Evolutionary conservation across 2,888 invertebrate genomes (phyloP), one percentile per base, ranked within the genome.

Genomic region (Monochamus alternatus): DNA sequence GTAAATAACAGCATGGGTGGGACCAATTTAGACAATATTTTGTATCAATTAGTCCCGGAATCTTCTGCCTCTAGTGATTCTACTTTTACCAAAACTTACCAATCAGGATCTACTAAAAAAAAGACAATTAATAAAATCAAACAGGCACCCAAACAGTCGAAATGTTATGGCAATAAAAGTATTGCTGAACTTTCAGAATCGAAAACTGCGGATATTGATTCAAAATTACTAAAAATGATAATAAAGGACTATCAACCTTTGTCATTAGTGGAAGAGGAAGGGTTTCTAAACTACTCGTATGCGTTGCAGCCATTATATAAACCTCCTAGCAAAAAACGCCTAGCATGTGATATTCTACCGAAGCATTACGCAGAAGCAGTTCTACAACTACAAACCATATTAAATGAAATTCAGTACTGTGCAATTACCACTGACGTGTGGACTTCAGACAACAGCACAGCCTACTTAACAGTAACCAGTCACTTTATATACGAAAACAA

Each of bases 381-480:
- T 62, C n/a, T 59, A 52, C 60, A 77, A 51, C 66, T 83, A 47
- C 76, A 80, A 75, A 10, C 12, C 69, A 74, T 81, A 58, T 65
- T 83, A 43, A 74, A 66, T 63, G 30, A 73, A 38, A 67, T 82
- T 9, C 43, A 80, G 60, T 3, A 78, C 74, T 66, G 83, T 32
- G 74, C 81, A 32, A 71, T 84, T 51, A 85, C 85, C 10, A 85
- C 85, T 47, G 84, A 85, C 64, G 82, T 85, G 4, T 84, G 84
- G 85, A 81, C 80, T 10, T 86, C 83, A 2, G 82, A 84, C 59
- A 79, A 75, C 66, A 82, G 79, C 55, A 80, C 51, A 64, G 63
- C 80, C 1, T 85, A 47, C 10, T 81, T 83, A 10, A 81, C 81
- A 7, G 78, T 82, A 12, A 84, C 84, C 3, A 43, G 72, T 43